Base-by-base conservation (phyloP, 1,140 invertebrate species). In the Leptinotarsa lineolata region DNA sequence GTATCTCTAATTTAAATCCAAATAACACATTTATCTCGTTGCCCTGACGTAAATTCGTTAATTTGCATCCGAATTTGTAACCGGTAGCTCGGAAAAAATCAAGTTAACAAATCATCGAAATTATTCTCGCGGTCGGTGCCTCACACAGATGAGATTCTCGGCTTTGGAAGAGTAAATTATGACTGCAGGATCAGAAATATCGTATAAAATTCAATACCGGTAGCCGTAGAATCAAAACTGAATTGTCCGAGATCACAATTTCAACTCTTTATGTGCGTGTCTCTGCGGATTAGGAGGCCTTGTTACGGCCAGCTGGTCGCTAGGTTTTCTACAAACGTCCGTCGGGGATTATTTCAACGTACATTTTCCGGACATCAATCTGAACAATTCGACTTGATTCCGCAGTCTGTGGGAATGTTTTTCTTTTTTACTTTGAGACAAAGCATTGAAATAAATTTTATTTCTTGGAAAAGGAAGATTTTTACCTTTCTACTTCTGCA, bases 191-290 rank as follows among this genome's bases (percentile, higher is more conserved):
- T 45, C 45, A 68, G 45, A 46, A 68, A 46, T 18, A 20, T 68
- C 66, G 66, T 68, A 68, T 68, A 76, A 78, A 76, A 77, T 70
- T 76, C 77, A 79, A 79, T 75, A 77, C 78, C 76, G 72, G 78
- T 79, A 79, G 78, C 76, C 67, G 72, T 48, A 71, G 70, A 61
- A 72, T 68, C 68, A 66, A 70, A 66, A 60, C 72, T 70, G 70
- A 76, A 74, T 75, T 75, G 77, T 75, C 71, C 70, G 74, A 76
- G 73, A 73, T 75, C 72, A 76, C 75, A 78, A 74, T 78, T 79
- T 79, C 74, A 74, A 74, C 74, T 77, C 77, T 79, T 79, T 79
- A 79, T 77, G 77, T 78, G 74, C 77, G 75, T 78, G 77, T 76
- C 76, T 73, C 68, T 74, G 72, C 70, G 75, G 77, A 78, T 78